Evolutionary conservation across 1,140 invertebrate genomes (phyloP), one percentile per base, ranked within the genome.

Genomic region (Drosophila ficusphila): DNA sequence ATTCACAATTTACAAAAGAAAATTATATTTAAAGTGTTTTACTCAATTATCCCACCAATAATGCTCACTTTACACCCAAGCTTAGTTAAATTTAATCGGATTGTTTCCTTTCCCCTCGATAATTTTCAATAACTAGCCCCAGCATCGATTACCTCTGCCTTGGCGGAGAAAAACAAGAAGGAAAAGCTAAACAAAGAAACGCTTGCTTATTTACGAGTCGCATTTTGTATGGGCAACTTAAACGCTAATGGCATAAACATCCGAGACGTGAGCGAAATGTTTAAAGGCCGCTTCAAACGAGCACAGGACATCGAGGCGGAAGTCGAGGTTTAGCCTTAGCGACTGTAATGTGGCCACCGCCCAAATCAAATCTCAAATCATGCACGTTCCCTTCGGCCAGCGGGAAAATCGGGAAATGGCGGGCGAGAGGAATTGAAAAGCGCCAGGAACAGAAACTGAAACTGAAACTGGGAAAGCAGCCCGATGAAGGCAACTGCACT

Each of bases 181-280:
- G 34, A 25, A 41, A 67, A 31, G 27, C 61, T 44, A 47, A 54
- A 46, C 51, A 68, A 75, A 61, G 42, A 61, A 67, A 29, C 64
- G 51, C 65, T 85, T 68, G 58, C 57, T 85, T 85, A 79, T 79
- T 85, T 85, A 85, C 79, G 76, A 72, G 71, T 76, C 81, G 77
- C 82, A 73, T 70, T 85, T 82, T 82, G 82, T 86, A 88, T 88
- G 82, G 61, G 82, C 73, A 86, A 86, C 82, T 86, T 86, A 86
- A 86, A 88, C 82, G 82, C 82, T 86, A 86, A 86, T 86, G 82
- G 82, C 82, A 86, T 81, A 86, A 86, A 86, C 82, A 86, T 88
- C 82, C 82, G 82, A 68, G 73, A 86, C 82, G 82, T 86, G 82
- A 86, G 64, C 39, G 38, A 70, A 88, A 86, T 82, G 67, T 51